phyloP scores from a whole-genome alignment of 2,888 invertebrate species.

The Conistra vaccinii region DNA sequence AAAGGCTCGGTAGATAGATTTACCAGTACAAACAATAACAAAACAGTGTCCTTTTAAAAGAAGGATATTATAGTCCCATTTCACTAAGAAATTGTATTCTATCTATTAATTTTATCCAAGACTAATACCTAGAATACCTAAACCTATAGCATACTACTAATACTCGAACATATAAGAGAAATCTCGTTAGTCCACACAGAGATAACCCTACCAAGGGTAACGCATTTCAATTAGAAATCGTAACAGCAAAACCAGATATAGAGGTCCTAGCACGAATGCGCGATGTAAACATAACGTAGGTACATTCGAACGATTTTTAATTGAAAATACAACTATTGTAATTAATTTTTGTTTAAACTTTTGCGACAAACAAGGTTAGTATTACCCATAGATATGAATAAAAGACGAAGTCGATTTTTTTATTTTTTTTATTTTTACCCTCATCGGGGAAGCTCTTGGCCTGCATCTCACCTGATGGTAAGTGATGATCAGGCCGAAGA shows the following conservation, averaged over 20 bases:
- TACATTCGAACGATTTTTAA: background rate
- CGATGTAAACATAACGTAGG: background rate
- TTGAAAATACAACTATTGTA: background rate
- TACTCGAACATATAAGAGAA: slow-evolving; percentile 1
- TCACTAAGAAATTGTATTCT: background rate
- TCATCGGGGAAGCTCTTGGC: too few species aligned
- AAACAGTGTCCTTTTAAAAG: too few species aligned
- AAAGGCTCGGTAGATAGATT: too few species aligned
- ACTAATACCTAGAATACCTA: background rate
- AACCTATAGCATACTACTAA: background rate
- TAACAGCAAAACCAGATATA: slow-evolving; percentile 29
- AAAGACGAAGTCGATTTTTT: too few species aligned
- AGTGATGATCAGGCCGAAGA: too few species aligned
- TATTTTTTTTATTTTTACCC: too few species aligned
- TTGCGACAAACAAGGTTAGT: background rate
- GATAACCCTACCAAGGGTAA: slow-evolving; percentile 31
- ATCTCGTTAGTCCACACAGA: slow-evolving; percentile 29
- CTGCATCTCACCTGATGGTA: too few species aligned
- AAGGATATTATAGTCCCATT: background rate
- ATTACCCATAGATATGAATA: background rate
- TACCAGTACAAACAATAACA: too few species aligned
- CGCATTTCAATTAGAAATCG: slow-evolving; percentile 42
- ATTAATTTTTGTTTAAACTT: background rate
- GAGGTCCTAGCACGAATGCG: too few species aligned
- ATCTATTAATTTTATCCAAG: background rate